phyloP scores from a whole-genome alignment of 2,888 invertebrate species.

The Chouioia cunea region DNA sequence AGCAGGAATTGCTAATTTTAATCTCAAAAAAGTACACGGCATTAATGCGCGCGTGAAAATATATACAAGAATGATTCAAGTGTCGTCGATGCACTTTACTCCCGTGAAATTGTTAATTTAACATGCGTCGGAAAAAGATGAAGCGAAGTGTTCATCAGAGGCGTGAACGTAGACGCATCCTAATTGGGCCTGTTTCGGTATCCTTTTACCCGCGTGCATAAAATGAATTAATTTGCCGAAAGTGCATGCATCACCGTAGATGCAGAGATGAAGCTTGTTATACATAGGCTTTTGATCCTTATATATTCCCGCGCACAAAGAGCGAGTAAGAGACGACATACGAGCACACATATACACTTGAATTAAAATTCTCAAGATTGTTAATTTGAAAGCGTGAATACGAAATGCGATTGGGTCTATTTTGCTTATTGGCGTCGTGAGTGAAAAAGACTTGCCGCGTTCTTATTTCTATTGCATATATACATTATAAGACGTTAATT shows the following conservation, averaged over 20 bases:
- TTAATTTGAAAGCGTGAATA: slow-evolving; percentile 16
- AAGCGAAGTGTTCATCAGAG: slow-evolving; percentile 49
- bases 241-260: too few species aligned
- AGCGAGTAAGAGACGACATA: neutral
- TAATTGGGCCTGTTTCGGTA: slow-evolving; percentile 36
- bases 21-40: neutral
- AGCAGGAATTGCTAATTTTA: slow-evolving; percentile 2
- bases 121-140: slow-evolving; percentile 36
- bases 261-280: neutral
- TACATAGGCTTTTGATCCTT: slow-evolving; percentile 14
- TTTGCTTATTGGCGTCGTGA: slow-evolving; percentile 32
- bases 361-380: slow-evolving; percentile 32
- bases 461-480: too few species aligned
- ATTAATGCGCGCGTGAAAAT: slow-evolving; percentile 13
- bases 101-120: slow-evolving; percentile 59
- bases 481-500: too few species aligned
- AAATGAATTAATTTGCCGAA: slow-evolving; percentile 35
- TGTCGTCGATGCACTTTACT: slow-evolving; percentile 26
- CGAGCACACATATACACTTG: too few species aligned
- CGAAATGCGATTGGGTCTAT: neutral
- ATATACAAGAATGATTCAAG: too few species aligned
- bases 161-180: slow-evolving; percentile 12
- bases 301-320: too few species aligned
- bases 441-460: neutral
- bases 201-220: neutral